Conservation (phyloP, 2,888 invertebrate species). For the Amphiduros pacificus region DNA sequence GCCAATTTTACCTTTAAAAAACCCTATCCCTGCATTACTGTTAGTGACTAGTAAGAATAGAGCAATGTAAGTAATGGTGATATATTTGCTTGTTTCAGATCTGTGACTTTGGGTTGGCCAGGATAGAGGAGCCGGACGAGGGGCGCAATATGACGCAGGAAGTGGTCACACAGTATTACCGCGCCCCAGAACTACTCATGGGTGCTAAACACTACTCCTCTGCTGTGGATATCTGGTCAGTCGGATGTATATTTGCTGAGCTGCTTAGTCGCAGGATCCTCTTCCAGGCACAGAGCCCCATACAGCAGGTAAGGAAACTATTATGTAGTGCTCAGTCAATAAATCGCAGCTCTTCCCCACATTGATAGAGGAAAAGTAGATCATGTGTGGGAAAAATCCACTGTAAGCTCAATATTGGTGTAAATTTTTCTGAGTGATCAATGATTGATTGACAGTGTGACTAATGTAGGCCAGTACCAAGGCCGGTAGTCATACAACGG, state of each 20-base stretch:
- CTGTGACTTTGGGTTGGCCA: conserved; percentile 98
- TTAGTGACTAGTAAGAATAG: too few relatives aligned
- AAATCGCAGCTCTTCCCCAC: too few relatives aligned
- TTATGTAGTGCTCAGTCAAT: too few relatives aligned
- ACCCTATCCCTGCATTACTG: too few relatives aligned
- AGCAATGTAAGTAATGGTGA: neutral
- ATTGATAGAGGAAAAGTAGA: too few relatives aligned
- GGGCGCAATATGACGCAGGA: conserved; percentile 98
- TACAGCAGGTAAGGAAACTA: conserved; percentile 88
- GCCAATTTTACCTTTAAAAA: too few relatives aligned
- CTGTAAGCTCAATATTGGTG: too few relatives aligned
- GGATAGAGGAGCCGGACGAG: conserved; percentile 91
- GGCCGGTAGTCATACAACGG: too few relatives aligned
- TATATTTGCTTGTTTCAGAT: conserved; percentile 67
- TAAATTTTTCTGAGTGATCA: too few relatives aligned
- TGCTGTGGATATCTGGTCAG: conserved; percentile 98
- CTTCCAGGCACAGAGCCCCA: conserved; percentile 97
- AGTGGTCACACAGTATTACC: conserved; percentile 99
- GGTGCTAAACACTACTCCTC: conserved; percentile 96
- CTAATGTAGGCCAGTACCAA: too few relatives aligned
- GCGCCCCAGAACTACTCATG: conserved; percentile 98
- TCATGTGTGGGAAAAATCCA: too few relatives aligned
- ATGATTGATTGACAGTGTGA: too few relatives aligned
- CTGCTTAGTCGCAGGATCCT: conserved; percentile 91
- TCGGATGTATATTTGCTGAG: conserved; percentile 99